Evolutionary conservation across 1,140 invertebrate species (phyloP).

Genomic region (Hyles vespertilio): DNA sequence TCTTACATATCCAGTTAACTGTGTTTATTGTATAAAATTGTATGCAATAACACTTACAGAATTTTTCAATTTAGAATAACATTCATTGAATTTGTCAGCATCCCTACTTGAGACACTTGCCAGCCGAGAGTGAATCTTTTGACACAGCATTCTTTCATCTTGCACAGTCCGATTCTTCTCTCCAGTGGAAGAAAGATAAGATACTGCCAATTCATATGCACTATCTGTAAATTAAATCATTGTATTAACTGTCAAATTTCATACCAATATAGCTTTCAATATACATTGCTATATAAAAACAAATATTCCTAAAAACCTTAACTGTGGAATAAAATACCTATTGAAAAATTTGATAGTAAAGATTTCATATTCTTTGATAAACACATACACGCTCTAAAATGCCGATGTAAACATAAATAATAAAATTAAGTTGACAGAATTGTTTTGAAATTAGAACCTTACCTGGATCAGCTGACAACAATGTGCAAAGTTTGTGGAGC

Average conservation of each 20-base stretch:
- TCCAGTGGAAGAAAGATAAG: slow-evolving; percentile 56
- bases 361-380: too few relatives aligned
- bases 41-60: slow-evolving; percentile 43
- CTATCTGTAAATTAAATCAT: slow-evolving; percentile 39
- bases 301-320: too few relatives aligned
- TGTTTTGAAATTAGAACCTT: slow-evolving; percentile 51
- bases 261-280: too few relatives aligned
- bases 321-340: background rate
- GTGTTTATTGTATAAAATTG: too few relatives aligned
- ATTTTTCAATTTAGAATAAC: slow-evolving; percentile 65
- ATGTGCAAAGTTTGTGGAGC: slow-evolving; percentile 57
- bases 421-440: slow-evolving; percentile 16
- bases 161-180: slow-evolving; percentile 37
- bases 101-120: slow-evolving; percentile 46
- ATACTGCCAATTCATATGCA: slow-evolving; percentile 69
- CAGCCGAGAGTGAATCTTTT: slow-evolving; percentile 58
- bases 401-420: too few relatives aligned
- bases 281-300: too few relatives aligned
- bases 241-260: background rate
- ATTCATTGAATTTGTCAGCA: slow-evolving; percentile 70
- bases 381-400: too few relatives aligned
- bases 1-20: too few relatives aligned
- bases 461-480: slow-evolving; percentile 62
- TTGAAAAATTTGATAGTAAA: slow-evolving; percentile 4
- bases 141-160: slow-evolving; percentile 63